phyloP scores from a whole-genome alignment of 2,113 vertebrate genomes.

The Uria aalge region DNA sequence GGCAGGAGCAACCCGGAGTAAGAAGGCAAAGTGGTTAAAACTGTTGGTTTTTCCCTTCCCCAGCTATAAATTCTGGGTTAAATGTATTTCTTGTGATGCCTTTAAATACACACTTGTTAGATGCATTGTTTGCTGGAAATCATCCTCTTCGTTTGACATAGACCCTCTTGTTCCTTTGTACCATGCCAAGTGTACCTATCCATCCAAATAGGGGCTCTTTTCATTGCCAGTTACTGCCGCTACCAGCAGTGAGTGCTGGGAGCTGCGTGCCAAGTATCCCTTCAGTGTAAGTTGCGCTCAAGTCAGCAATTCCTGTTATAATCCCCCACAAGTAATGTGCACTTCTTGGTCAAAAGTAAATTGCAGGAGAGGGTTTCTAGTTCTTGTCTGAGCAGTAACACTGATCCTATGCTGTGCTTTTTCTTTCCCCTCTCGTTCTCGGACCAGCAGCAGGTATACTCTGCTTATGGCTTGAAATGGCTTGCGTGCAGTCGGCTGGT shows the following conservation, averaged over 20 bases:
- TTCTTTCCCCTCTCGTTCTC: neutral
- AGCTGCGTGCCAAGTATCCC: rapidly evolving
- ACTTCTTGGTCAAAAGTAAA: neutral
- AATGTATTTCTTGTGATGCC: neutral
- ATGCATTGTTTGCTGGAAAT: neutral
- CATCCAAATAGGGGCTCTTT: rapidly evolving
- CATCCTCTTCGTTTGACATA: neutral
- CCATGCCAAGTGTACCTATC: neutral
- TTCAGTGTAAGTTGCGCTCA: neutral
- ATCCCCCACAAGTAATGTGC: neutral
- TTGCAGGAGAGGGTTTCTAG: neutral
- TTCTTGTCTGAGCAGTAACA: neutral
- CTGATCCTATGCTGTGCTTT: neutral
- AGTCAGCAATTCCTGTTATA: neutral
- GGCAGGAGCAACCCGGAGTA: neutral
- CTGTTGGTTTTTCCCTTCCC: neutral
- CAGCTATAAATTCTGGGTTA: neutral
- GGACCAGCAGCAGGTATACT: neutral
- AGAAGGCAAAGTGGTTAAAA: neutral
- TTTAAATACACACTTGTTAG: neutral
- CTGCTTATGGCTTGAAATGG: neutral
- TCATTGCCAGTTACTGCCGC: neutral
- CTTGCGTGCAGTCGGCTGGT: neutral
- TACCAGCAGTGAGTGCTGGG: neutral
- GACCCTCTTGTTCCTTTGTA: neutral